phyloP scores from a whole-genome alignment of 2,113 vertebrate species.

The Cyanocitta stelleri region DNA sequence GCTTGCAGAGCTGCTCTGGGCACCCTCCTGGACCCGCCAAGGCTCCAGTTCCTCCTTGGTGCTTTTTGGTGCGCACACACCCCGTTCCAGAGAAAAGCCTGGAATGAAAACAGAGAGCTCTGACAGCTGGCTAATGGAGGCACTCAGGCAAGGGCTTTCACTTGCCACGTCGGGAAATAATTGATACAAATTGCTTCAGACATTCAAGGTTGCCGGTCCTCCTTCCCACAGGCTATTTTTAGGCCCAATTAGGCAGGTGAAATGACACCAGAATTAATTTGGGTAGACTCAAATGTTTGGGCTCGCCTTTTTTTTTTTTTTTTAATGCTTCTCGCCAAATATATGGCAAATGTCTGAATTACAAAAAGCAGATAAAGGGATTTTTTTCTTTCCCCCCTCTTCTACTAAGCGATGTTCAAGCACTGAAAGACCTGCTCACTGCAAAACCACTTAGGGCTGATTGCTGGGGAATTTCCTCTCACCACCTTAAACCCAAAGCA shows the following conservation, averaged over 20 bases:
- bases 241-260: not conserved
- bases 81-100: not conserved
- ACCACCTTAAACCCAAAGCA: conserved; percentile 34
- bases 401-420: not conserved
- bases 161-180: not conserved
- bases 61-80: not conserved
- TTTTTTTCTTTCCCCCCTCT: not conserved
- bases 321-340: not conserved
- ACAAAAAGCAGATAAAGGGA: not conserved
- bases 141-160: not conserved
- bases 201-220: not conserved
- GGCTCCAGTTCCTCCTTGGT: not conserved
- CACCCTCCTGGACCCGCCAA: not conserved
- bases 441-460: not conserved
- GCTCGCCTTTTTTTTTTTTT: not conserved
- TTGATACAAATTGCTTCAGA: conserved; percentile 26
- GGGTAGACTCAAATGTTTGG: not conserved
- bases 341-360: not conserved
- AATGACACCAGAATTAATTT: not conserved
- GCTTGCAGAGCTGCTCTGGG: not conserved
- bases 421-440: not conserved
- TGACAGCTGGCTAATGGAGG: not conserved
- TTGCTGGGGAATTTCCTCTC: conserved; percentile 19
- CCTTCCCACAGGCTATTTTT: conserved; percentile 26
- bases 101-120: not conserved